A percentile compares a stretch with the other conserved stretches of the same genome.
Conservation (phyloP, 2,113 vertebrate genomes). For the Sterrhoptilus dennistouni region DNA sequence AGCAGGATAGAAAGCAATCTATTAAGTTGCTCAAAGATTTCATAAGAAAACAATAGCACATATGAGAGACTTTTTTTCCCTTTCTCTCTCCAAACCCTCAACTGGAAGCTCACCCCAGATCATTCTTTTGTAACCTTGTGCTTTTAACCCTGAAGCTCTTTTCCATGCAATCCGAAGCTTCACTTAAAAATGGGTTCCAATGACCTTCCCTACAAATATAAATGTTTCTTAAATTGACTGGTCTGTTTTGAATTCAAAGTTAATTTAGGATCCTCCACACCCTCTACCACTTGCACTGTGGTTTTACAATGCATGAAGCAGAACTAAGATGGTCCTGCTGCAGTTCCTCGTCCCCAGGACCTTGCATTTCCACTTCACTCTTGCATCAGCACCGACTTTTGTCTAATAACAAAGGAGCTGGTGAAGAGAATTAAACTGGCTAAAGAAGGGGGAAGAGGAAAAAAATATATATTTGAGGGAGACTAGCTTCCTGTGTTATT, state of each 20-base stretch:
- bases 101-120: background rate
- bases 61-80: background rate
- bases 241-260: background rate
- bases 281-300: background rate
- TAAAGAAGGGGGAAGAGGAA: background rate
- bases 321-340: conserved; percentile 2
- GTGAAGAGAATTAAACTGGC: background rate
- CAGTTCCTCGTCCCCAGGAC: background rate
- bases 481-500: background rate
- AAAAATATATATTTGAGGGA: background rate
- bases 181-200: background rate
- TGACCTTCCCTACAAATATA: background rate
- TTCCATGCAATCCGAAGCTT: background rate
- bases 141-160: background rate
- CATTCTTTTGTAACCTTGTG: background rate
- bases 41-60: background rate
- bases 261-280: background rate
- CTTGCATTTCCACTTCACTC: background rate
- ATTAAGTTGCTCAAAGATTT: background rate
- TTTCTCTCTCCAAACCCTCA: background rate
- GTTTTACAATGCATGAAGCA: background rate
- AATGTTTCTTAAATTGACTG: background rate
- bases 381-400: background rate
- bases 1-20: background rate
- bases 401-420: background rate